Evolutionary conservation across 2,113 vertebrate species (phyloP), one percentile per base, ranked within the genome.

Genomic region (Cricetomys ansorgei): DNA sequence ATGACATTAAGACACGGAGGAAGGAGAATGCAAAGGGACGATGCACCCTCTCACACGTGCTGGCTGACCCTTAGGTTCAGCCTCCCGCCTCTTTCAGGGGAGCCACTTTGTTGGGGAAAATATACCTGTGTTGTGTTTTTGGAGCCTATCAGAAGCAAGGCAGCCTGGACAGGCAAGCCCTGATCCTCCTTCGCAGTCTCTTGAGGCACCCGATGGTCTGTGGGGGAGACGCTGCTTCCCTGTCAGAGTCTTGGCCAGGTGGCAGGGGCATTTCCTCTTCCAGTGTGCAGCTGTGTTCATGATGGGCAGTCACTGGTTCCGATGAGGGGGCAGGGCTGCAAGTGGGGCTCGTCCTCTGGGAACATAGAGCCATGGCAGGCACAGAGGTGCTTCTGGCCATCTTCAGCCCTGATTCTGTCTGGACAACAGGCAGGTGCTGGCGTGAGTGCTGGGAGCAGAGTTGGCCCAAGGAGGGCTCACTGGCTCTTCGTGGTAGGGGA

Each of bases 121-220:
- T 13, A 12, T 10, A 5, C 11, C 2, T 0, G 23, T 2, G 1
- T 62, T 83, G 12, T 8, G 34, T 16, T 5, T 13, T 11, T 5
- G 0, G 11, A 40, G 2, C 25, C n/a, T 23, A 3, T 0, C 0
- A 6, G 3, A 25, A 43, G 0, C 55, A 59, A 4, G 55, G 59
- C 1, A 59, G 2, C 3, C 2, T 1, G 9, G 50, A 11, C 15
- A 55, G 1, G 17, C 50, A 55, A 2, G 50, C 34, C 17, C 16
- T 5, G 5, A 79, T 37, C 23, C 31, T 37, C 4, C 5, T 21
- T 5, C 1, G 0, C 4, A 79, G 1, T 62, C n/a, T 59, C n/a
- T 29, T 15, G 3, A 62, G 25, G 17, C 23, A 29, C 2, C 7
- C 12, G 5, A 27, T 43, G 23, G 59, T 62, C 50, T 55, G 10